Conservation (phyloP, 1,140 invertebrate genomes). For the Steinernema khuongi region DNA sequence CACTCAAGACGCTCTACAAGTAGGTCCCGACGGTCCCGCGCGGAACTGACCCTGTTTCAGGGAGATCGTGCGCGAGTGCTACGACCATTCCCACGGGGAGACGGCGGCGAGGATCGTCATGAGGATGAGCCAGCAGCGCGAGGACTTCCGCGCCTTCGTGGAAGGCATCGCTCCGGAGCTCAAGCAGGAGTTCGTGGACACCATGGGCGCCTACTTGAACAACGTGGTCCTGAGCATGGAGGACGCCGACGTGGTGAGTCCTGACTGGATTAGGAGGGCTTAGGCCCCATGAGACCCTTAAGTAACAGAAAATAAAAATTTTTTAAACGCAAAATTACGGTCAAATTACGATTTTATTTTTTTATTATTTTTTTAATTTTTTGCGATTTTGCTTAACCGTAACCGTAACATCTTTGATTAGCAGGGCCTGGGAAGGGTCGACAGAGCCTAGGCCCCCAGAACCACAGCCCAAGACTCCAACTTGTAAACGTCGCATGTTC, state of each 20-base stretch:
- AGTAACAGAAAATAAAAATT: too few relatives aligned
- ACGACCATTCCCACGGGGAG: slow-evolving; percentile 1
- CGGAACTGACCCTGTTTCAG: neutral
- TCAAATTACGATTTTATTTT: too few relatives aligned
- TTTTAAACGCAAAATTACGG: too few relatives aligned
- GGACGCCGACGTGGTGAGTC: neutral
- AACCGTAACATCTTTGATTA: too few relatives aligned
- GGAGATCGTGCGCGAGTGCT: slow-evolving; percentile 2
- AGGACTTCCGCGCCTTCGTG: neutral
- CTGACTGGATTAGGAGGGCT: neutral
- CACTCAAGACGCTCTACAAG: neutral
- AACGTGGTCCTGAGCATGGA: slow-evolving; percentile 6
- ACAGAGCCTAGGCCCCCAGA: too few relatives aligned
- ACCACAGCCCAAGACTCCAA: too few relatives aligned
- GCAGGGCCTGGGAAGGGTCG: too few relatives aligned
- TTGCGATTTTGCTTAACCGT: too few relatives aligned
- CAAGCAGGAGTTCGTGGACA: slow-evolving; percentile 6
- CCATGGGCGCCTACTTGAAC: slow-evolving; percentile 1
- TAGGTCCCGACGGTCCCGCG: neutral
- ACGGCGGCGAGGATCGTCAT: neutral
- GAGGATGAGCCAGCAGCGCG: slow-evolving; percentile 9
- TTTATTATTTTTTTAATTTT: too few relatives aligned
- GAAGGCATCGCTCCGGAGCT: neutral
- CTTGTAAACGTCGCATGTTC: too few relatives aligned
- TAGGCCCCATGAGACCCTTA: too few relatives aligned